Conservation (phyloP, 2,797 vertebrate genomes). For the Mionectes olivaceus region DNA sequence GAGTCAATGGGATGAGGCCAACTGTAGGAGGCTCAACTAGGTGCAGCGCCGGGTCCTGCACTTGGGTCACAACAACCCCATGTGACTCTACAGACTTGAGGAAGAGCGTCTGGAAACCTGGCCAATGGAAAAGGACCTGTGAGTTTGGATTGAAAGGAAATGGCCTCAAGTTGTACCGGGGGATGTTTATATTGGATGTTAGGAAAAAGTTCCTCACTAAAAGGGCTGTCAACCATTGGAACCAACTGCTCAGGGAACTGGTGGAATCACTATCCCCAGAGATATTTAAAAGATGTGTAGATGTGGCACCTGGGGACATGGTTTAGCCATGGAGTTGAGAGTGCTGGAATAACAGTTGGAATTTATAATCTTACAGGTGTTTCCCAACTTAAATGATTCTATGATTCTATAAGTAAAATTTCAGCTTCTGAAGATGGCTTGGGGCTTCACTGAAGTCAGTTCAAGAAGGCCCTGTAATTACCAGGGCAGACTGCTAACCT, state of each 20-base stretch:
- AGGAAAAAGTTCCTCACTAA: neutral
- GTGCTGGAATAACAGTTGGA: neutral
- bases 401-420: neutral
- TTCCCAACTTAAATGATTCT: neutral
- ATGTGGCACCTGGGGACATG: neutral
- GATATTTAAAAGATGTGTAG: neutral
- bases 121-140: neutral
- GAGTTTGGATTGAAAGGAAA: neutral
- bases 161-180: neutral
- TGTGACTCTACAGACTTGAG: neutral
- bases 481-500: neutral
- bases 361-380: neutral
- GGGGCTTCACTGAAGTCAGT: neutral
- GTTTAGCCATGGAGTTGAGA: neutral
- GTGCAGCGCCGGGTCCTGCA: fast-evolving
- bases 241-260: neutral
- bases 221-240: neutral
- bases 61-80: neutral
- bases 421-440: neutral
- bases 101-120: neutral
- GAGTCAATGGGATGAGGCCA: neutral
- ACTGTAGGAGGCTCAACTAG: neutral
- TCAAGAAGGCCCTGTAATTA: neutral
- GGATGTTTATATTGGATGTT: neutral
- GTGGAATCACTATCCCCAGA: neutral